Evolutionary conservation across 1,140 invertebrate genomes (phyloP).

Genomic region (Diachasma alloeum): DNA sequence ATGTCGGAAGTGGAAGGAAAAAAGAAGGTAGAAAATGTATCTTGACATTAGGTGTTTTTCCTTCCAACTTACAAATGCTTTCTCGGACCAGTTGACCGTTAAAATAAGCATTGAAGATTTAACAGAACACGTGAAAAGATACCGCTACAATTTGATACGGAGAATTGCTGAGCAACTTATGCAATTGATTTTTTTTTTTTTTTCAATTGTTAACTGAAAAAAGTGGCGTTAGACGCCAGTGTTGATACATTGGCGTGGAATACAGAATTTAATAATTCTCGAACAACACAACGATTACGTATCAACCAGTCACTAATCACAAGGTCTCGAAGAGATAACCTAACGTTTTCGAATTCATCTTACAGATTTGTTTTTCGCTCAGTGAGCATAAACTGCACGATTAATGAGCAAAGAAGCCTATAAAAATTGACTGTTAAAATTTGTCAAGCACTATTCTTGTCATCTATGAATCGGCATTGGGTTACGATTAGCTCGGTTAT

Average conservation of each 20-base stretch:
- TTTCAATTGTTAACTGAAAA: not conserved
- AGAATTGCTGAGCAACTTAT: not conserved
- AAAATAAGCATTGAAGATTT: not conserved
- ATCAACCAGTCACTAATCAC: slow-evolving; percentile 47
- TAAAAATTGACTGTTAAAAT: not conserved
- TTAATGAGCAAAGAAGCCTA: not conserved
- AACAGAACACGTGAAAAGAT: not conserved
- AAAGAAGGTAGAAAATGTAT: not conserved
- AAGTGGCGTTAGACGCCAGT: not conserved
- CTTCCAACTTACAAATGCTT: not conserved
- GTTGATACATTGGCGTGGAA: not conserved
- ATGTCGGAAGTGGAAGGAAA: not conserved
- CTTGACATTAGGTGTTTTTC: not conserved
- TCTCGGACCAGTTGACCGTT: not conserved
- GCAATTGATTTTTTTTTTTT: slow-evolving; percentile 3
- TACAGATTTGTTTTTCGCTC: not conserved
- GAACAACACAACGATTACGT: slow-evolving; percentile 44
- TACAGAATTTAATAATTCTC: not conserved
- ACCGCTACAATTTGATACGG: not conserved
- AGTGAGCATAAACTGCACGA: not conserved
- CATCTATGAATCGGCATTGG: not conserved
- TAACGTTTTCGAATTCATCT: slow-evolving; percentile 40
- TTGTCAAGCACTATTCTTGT: not conserved
- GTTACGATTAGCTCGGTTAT: not conserved
- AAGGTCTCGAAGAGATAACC: slow-evolving; percentile 52